These are phyloP conservation scores for Phataginus tricuspis DNA, from an alignment of 2,797 vertebrate species.

Conservation along the genomic window DNA sequence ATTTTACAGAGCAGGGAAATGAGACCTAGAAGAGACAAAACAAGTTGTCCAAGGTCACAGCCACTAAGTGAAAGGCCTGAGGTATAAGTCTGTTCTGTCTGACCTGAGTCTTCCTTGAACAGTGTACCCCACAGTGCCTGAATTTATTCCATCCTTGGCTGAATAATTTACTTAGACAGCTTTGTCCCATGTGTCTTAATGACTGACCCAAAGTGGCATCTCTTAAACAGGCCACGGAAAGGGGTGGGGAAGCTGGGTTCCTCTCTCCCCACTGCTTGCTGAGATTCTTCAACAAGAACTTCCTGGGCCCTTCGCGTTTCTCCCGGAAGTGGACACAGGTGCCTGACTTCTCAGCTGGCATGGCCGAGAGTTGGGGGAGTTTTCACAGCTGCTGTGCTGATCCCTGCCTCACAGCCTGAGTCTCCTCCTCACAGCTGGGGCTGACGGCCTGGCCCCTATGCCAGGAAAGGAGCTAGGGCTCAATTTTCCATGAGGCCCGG, in stretches of 20 bases:
- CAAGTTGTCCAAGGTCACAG: not conserved
- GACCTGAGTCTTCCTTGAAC: not conserved
- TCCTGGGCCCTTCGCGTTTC: not conserved
- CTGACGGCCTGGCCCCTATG: not conserved
- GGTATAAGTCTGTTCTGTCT: not conserved
- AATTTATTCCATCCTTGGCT: not conserved
- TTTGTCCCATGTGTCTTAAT: conserved; percentile 1
- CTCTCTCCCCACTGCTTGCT: not conserved
- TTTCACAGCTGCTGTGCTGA: not conserved
- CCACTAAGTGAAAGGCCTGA: not conserved
- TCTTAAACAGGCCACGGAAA: not conserved
- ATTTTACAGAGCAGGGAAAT: not conserved
- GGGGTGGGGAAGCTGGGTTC: not conserved
- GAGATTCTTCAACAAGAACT: not conserved
- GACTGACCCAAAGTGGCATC: not conserved
- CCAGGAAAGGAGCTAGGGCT: not conserved
- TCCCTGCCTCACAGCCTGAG: not conserved
- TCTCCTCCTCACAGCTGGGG: not conserved
- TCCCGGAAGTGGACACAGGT: not conserved
- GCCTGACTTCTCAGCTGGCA: not conserved
- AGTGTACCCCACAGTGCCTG: not conserved
- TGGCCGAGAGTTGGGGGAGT: not conserved
- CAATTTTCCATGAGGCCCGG: not conserved
- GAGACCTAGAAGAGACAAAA: not conserved
- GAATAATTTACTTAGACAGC: conserved; percentile 2